A percentile compares a stretch with the other conserved stretches of the same genome.
phyloP scores from a whole-genome alignment of 1,140 invertebrate genomes.

The Pogonus chalceus region DNA sequence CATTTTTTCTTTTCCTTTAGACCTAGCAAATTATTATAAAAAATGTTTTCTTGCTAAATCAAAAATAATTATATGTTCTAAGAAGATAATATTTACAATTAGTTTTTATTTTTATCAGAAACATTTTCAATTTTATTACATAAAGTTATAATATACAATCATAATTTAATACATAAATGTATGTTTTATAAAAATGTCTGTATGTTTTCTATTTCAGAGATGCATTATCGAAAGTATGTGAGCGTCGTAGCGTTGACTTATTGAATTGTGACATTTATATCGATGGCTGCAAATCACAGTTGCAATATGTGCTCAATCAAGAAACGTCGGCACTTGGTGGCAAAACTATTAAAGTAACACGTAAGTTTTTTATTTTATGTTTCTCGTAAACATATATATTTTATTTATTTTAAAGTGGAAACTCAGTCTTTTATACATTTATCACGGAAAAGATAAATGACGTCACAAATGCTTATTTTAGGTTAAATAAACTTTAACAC shows the following conservation, averaged over 20 bases:
- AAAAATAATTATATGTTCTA: too few species aligned
- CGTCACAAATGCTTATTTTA: not conserved
- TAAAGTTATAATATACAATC: too few species aligned
- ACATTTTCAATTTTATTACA: too few species aligned
- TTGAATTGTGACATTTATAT: slow-evolving; percentile 52
- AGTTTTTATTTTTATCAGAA: too few species aligned
- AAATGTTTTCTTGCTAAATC: too few species aligned
- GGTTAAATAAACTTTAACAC: not conserved
- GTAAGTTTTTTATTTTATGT: slow-evolving; percentile 32
- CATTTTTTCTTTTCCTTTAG: too few species aligned
- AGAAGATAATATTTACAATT: too few species aligned
- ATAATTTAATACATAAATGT: too few species aligned
- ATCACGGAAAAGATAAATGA: not conserved
- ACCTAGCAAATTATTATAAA: too few species aligned
- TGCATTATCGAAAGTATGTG: slow-evolving; percentile 45
- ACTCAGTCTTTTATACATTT: not conserved
- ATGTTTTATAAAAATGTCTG: not conserved
- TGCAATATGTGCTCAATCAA: slow-evolving; percentile 40
- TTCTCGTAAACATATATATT: slow-evolving; percentile 1
- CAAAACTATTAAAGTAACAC: slow-evolving; percentile 56
- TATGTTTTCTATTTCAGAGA: slow-evolving; percentile 35
- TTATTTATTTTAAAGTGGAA: not conserved
- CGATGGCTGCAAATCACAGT: slow-evolving; percentile 50
- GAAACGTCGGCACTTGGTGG: slow-evolving; percentile 58
- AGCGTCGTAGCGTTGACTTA: slow-evolving; percentile 49